A percentile compares a stretch with the other conserved stretches of the same genome.
phyloP scores from a whole-genome alignment of 1,140 invertebrate species.

The Ceratosolen solmsi region DNA sequence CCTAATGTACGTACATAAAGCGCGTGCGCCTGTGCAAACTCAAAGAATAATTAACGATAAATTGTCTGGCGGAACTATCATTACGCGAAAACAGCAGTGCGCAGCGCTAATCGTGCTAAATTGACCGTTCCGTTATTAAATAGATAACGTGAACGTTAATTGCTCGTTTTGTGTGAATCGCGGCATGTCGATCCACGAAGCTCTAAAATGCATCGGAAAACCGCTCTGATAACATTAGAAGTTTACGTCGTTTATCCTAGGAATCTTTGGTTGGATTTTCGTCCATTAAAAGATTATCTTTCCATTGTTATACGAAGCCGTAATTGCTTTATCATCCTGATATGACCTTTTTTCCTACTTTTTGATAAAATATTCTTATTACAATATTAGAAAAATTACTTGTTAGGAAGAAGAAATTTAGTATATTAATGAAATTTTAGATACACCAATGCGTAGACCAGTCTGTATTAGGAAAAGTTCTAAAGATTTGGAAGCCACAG shows the following conservation, averaged over 20 bases:
- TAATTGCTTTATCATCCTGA: too few species aligned
- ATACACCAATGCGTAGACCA: too few species aligned
- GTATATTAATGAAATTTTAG: too few species aligned
- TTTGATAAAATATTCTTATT: too few species aligned
- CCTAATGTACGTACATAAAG: slow-evolving; percentile 57
- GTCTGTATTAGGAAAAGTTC: too few species aligned
- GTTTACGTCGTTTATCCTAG: too few species aligned
- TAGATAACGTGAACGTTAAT: slow-evolving; percentile 52
- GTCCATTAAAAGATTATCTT: too few species aligned
- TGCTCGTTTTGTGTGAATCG: slow-evolving; percentile 15
- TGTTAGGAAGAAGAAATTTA: too few species aligned
- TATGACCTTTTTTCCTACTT: too few species aligned
- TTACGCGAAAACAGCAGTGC: slow-evolving; percentile 51
- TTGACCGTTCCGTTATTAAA: slow-evolving; percentile 70
- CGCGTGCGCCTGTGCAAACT: slow-evolving; percentile 31
- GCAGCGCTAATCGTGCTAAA: slow-evolving; percentile 65
- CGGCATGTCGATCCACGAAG: not conserved
- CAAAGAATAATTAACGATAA: slow-evolving; percentile 70
- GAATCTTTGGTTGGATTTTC: not conserved
- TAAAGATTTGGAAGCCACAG: too few species aligned
- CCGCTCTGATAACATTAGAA: not conserved
- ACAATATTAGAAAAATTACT: too few species aligned
- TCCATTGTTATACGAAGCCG: too few species aligned
- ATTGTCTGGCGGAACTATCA: slow-evolving; percentile 66
- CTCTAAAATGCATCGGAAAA: not conserved